A percentile compares a stretch with the other conserved stretches of the same genome.
Evolutionary conservation across 2,113 vertebrate genomes (phyloP).

Genomic region (Prietella phreatophila): DNA sequence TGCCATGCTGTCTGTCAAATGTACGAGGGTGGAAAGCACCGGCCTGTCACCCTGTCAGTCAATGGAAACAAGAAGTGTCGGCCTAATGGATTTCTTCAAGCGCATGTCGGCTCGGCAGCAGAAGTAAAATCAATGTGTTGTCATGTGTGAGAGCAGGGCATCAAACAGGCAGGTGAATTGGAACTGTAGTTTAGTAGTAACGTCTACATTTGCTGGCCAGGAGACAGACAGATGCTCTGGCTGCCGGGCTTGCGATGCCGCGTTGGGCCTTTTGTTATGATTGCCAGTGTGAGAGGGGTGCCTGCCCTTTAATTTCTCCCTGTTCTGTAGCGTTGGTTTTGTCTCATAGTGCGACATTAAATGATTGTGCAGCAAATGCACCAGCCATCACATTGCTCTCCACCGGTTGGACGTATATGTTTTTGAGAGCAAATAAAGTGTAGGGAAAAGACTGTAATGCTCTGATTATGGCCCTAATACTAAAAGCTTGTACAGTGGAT

Average conservation of each 20-base stretch:
- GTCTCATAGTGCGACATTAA: conserved; percentile 48
- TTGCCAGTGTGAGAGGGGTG: conserved; percentile 70
- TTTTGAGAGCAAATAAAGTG: conserved; percentile 11
- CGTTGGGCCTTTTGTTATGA: conserved; percentile 61
- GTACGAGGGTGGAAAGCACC: conserved; percentile 88
- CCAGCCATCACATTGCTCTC: background rate
- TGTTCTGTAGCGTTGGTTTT: conserved; percentile 51
- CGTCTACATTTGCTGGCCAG: conserved; percentile 65
- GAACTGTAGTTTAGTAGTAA: conserved; percentile 79
- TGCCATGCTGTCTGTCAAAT: conserved; percentile 97
- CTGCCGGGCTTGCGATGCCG: conserved; percentile 48
- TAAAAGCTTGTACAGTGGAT: background rate
- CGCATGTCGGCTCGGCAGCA: conserved; percentile 83
- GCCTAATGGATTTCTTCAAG: conserved; percentile 99
- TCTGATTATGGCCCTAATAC: conserved; percentile 36
- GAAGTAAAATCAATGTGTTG: conserved; percentile 98
- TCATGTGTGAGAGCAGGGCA: conserved; percentile 86
- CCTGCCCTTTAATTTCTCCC: conserved; percentile 57
- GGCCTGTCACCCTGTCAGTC: conserved; percentile 99
- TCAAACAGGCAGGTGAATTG: conserved; percentile 89
- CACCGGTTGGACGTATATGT: background rate
- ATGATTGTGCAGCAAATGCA: conserved; percentile 31
- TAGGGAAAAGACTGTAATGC: background rate
- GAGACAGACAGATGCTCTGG: conserved; percentile 69
- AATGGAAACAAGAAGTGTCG: conserved; percentile 99